phyloP scores from a whole-genome alignment of 1,140 invertebrate genomes.

The Drosophila nigromelanica region DNA sequence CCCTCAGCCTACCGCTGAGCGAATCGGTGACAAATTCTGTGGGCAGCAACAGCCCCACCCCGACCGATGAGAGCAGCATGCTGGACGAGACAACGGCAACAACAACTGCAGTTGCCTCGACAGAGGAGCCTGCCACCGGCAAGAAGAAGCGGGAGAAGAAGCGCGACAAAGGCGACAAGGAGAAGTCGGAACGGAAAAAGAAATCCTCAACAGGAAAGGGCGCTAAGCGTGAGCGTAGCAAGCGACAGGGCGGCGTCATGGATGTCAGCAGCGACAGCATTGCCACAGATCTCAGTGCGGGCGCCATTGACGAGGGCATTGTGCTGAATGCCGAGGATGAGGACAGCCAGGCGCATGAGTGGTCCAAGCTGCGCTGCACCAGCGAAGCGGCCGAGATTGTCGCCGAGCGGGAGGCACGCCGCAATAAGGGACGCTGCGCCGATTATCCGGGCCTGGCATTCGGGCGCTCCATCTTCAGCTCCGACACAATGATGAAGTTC shows the following conservation, averaged over 20 bases:
- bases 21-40: conserved; percentile 77
- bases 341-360: conserved; percentile 90
- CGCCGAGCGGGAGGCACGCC: conserved; percentile 91
- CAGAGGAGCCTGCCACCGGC: conserved; percentile 20
- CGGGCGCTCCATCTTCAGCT: conserved; percentile 95
- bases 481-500: conserved; percentile 99
- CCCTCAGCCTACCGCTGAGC: conserved; percentile 68
- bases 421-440: conserved; percentile 90
- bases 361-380: conserved; percentile 92
- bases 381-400: conserved; percentile 94
- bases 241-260: conserved; percentile 62
- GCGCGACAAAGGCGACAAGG: conserved; percentile 60
- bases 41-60: conserved; percentile 81
- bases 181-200: conserved; percentile 68
- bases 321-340: conserved; percentile 86
- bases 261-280: conserved; percentile 83
- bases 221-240: conserved; percentile 60
- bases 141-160: conserved; percentile 63
- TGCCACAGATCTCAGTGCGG: conserved; percentile 83
- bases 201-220: conserved; percentile 54
- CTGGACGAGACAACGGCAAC: conserved; percentile 59
- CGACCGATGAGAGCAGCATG: conserved; percentile 81
- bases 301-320: conserved; percentile 84
- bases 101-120: background rate
- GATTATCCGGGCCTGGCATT: conserved; percentile 97